A percentile compares a stretch with the other conserved stretches of the same genome.
These are phyloP conservation scores for Temnothorax ravouxi DNA, from an alignment of 2,888 invertebrate genomes.

Conservation along the genomic window DNA sequence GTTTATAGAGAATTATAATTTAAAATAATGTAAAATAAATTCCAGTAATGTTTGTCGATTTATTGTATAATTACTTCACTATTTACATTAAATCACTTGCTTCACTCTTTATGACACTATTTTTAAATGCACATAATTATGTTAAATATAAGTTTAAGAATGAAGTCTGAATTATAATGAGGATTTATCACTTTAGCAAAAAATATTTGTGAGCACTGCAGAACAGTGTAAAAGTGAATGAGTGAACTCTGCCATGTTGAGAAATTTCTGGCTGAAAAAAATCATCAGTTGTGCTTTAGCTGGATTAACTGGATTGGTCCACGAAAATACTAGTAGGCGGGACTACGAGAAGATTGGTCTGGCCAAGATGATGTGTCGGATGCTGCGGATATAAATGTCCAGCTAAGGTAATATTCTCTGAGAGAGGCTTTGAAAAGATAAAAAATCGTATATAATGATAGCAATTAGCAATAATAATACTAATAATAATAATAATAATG, in stretches of 20 bases:
- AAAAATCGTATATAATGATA: not conserved
- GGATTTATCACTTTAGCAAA: not conserved
- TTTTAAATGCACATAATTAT: not conserved
- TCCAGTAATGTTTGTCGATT: not conserved
- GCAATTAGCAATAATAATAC: not conserved
- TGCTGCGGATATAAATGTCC: conserved; percentile 68
- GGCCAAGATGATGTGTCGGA: conserved; percentile 74
- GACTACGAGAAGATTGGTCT: conserved; percentile 76
- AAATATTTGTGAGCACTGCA: conserved; percentile 5
- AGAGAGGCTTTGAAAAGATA: not conserved
- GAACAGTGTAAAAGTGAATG: conserved; percentile 68
- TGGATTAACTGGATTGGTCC: conserved; percentile 77
- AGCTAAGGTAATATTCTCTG: conserved; percentile 6
- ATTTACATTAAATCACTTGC: not conserved
- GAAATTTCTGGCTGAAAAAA: conserved; percentile 72
- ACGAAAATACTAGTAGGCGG: conserved; percentile 78
- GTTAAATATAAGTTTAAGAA: not conserved
- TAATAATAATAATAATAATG: not conserved
- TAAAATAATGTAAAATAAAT: not conserved
- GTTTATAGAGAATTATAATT: not conserved
- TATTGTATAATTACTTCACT: not conserved
- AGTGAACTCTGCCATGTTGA: conserved; percentile 65
- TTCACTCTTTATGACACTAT: not conserved
- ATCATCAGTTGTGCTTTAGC: conserved; percentile 59
- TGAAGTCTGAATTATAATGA: not conserved